Evolutionary conservation across 2,888 invertebrate genomes (phyloP), one percentile per base, ranked within the genome.

Genomic region (Pterobdella sp.): DNA sequence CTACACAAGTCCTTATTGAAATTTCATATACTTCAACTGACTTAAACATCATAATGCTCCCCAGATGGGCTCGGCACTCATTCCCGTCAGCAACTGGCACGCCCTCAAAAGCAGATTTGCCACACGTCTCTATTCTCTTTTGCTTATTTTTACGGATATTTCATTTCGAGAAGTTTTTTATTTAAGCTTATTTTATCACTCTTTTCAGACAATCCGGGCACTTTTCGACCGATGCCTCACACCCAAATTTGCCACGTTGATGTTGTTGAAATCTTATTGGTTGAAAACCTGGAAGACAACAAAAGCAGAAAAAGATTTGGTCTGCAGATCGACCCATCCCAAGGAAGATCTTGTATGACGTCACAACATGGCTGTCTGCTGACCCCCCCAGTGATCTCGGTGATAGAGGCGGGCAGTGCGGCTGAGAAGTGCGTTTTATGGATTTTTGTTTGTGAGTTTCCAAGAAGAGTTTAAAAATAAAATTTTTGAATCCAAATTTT

Each of bases 351-450:
- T 18, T 49, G 26, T 18, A 60, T 37, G 26, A 56, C 32, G 22
- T 14, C 52, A 1, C 76, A 80, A 29, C 77, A 80, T 1, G 80
- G 81, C 36, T 74, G 81, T 14, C 77, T 81, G 34, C 77, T 80
- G 1, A 80, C 82, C 26, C 81, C 84, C 1, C 84, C 85, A 35
- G 78, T 87, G 56, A 84, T 88, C 63, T 84, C 85, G 1, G 81
- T 85, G 76, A 85, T 88, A 64, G 85, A 85, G 65, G 84, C 85
- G 0, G 86, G 86, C 75, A 86, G 87, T 42, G 86, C 87, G 34
- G 88, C 88, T 22, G 88, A 88, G 79, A 87, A 86, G 88, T 88
- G 22, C n/a, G 42, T 67, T 22, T 22, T n/a, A n/a, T n/a, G n/a
- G n/a, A n/a, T n/a, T n/a, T n/a, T n/a, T n/a, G n/a, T n/a, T n/a